These are phyloP conservation scores for Upupa epops DNA, from an alignment of 2,113 vertebrate genomes.

Conservation along the genomic window DNA sequence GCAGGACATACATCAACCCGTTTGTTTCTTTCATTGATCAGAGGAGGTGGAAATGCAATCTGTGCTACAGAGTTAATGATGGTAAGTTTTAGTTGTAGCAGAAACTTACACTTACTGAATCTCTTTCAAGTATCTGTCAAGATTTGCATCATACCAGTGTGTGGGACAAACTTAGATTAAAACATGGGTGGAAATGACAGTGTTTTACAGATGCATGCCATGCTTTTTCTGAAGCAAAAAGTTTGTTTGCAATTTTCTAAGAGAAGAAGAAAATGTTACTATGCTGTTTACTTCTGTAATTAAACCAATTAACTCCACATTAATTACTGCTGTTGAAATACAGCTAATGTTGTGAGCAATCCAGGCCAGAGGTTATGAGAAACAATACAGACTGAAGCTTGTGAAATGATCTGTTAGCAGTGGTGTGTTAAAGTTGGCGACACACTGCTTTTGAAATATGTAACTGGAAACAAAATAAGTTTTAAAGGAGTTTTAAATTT, in stretches of 20 bases:
- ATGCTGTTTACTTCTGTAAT: not conserved
- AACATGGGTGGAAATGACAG: not conserved
- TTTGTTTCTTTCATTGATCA: conserved; percentile 98
- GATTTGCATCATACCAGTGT: not conserved
- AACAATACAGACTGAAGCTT: not conserved
- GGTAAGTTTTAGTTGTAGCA: conserved; percentile 73
- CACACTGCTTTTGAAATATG: not conserved
- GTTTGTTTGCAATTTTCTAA: not conserved
- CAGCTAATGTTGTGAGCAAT: not conserved
- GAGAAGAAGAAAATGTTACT: not conserved
- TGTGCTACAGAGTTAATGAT: conserved; percentile 96
- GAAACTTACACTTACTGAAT: not conserved
- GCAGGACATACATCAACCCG: conserved; percentile 97
- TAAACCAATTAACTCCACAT: not conserved
- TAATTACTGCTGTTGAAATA: not conserved
- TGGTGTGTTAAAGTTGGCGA: not conserved
- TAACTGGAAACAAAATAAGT: not conserved
- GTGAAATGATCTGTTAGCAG: not conserved
- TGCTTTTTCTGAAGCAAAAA: not conserved
- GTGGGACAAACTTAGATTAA: not conserved
- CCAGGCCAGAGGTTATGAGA: not conserved
- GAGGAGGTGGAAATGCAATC: conserved; percentile 96
- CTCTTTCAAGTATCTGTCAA: not conserved
- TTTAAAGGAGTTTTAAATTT: not conserved
- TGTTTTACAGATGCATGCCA: not conserved